Conservation (phyloP, 1,140 invertebrate genomes). For the Trichoplusia ni region DNA sequence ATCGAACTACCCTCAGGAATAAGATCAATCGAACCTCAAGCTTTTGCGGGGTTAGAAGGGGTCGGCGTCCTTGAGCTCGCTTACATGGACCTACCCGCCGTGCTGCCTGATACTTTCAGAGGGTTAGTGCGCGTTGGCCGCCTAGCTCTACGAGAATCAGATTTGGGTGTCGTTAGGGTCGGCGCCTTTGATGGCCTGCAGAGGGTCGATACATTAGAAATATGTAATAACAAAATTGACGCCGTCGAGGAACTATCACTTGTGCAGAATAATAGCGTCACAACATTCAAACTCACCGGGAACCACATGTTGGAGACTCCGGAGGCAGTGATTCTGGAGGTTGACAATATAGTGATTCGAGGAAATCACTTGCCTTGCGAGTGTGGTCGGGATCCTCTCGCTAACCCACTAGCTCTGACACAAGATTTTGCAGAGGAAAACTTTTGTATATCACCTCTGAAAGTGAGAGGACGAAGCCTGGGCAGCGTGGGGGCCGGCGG, state of each 20-base stretch:
- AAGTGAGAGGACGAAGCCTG: conserved; percentile 89
- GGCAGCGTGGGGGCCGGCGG: conserved; percentile 86
- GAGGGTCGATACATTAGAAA: conserved; percentile 86
- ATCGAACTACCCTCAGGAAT: conserved; percentile 90
- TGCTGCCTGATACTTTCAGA: conserved; percentile 87
- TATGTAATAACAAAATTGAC: conserved; percentile 92
- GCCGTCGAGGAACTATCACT: conserved; percentile 87
- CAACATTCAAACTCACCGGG: conserved; percentile 86
- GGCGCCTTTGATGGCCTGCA: conserved; percentile 88
- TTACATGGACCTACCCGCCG: conserved; percentile 89
- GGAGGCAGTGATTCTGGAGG: conserved; percentile 85
- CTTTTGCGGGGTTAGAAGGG: conserved; percentile 90
- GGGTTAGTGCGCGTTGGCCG: conserved; percentile 88
- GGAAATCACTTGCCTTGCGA: conserved; percentile 93
- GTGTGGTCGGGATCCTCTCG: conserved; percentile 88
- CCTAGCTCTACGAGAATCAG: conserved; percentile 89
- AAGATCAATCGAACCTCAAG: conserved; percentile 87
- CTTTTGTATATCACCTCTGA: conserved; percentile 91
- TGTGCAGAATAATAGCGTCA: conserved; percentile 85
- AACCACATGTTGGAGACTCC: conserved; percentile 90
- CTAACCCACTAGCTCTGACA: conserved; percentile 87
- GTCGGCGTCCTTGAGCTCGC: conserved; percentile 89
- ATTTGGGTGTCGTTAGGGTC: conserved; percentile 87
- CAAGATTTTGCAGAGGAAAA: conserved; percentile 89
- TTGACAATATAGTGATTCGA: conserved; percentile 85